phyloP scores from a whole-genome alignment of 2,888 invertebrate species.

The Aproaerema taeniolella region DNA sequence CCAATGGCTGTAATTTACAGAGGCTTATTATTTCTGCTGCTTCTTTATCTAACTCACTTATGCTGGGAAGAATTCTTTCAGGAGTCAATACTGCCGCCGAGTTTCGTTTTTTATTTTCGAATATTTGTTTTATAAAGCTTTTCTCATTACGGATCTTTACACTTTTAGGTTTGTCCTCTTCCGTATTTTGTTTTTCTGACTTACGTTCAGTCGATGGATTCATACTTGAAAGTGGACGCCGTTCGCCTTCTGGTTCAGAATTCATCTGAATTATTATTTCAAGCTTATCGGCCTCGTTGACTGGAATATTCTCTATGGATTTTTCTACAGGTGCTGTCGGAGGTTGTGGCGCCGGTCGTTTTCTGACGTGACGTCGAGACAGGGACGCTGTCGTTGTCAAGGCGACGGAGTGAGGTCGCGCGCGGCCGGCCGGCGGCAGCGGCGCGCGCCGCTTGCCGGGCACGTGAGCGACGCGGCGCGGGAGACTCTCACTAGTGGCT shows the following conservation, averaged over 20 bases:
- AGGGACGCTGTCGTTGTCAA: slow-evolving; percentile 43
- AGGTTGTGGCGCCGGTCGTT: slow-evolving; percentile 77
- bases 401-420: slow-evolving; percentile 27
- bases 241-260: slow-evolving; percentile 20
- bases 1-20: slow-evolving; percentile 40
- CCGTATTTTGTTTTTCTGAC: slow-evolving; percentile 45
- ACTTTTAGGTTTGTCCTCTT: slow-evolving; percentile 37
- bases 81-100: slow-evolving; percentile 46
- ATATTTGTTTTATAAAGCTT: slow-evolving; percentile 71
- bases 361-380: slow-evolving; percentile 41
- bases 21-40: slow-evolving; percentile 85
- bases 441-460: slow-evolving; percentile 87
- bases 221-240: slow-evolving; percentile 20
- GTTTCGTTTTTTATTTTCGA: slow-evolving; percentile 62
- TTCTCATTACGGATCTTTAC: slow-evolving; percentile 65
- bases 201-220: slow-evolving; percentile 28
- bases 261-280: slow-evolving; percentile 33
- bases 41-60: slow-evolving; percentile 88
- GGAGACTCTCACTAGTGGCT: slow-evolving; percentile 78
- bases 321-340: slow-evolving; percentile 38
- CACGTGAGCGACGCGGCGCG: slow-evolving; percentile 81
- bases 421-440: slow-evolving; percentile 64
- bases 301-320: slow-evolving; percentile 30
- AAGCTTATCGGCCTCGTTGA: slow-evolving; percentile 8
- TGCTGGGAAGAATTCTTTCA: slow-evolving; percentile 82